Conservation (phyloP, 2,113 vertebrate genomes). For the Podarcis raffonei region DNA sequence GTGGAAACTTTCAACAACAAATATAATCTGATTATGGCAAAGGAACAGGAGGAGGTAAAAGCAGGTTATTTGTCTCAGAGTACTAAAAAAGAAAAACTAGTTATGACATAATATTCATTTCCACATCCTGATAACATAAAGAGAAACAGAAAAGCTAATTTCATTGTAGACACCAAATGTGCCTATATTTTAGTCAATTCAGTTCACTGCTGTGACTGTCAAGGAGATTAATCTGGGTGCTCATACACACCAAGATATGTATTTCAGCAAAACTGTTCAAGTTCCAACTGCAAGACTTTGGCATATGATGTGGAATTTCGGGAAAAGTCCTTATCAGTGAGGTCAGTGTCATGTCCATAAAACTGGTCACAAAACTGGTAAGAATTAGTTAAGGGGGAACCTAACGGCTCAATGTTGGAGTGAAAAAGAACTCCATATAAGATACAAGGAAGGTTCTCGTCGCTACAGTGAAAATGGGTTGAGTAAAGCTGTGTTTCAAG, state of each 20-base stretch:
- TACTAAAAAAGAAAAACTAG: neutral
- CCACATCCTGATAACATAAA: fast-evolving
- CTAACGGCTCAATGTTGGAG: too few species aligned
- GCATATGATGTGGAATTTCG: neutral
- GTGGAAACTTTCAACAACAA: neutral
- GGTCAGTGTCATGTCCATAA: too few species aligned
- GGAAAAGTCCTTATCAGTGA: too few species aligned
- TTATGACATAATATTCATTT: neutral
- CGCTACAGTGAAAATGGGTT: too few species aligned
- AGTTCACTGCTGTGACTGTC: constrained; percentile 52
- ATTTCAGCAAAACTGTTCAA: neutral
- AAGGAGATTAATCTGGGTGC: constrained; percentile 27
- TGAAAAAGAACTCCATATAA: too few species aligned
- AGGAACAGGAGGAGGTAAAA: neutral
- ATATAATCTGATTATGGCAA: neutral
- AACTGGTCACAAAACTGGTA: too few species aligned
- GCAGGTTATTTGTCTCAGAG: constrained; percentile 30
- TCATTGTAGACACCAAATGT: constrained; percentile 28
- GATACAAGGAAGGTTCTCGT: too few species aligned
- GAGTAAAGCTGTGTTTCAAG: too few species aligned
- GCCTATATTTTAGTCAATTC: constrained; percentile 49
- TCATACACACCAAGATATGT: too few species aligned
- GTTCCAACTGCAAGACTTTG: neutral
- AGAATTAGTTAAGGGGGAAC: too few species aligned
- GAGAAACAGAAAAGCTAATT: constrained; percentile 1